phyloP scores from a whole-genome alignment of 64 coral and sea anemone species.

The Actinia equina region DNA sequence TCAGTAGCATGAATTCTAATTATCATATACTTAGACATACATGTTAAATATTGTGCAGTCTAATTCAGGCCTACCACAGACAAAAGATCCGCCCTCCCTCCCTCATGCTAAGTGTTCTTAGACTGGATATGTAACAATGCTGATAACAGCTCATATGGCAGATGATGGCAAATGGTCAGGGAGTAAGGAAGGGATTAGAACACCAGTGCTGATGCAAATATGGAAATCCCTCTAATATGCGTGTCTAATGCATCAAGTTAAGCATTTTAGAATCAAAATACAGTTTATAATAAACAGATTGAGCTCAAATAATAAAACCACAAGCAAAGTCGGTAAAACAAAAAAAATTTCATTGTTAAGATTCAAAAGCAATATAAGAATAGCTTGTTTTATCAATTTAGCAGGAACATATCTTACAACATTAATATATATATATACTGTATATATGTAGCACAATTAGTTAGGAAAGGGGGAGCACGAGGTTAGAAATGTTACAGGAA shows the following conservation, averaged over 20 bases:
- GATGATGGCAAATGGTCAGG: conserved; percentile 11
- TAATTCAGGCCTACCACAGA: background rate
- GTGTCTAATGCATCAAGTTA: background rate
- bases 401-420: background rate
- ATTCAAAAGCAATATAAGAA: background rate
- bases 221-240: background rate
- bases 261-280: background rate
- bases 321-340: background rate
- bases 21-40: no score
- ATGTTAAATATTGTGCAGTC: background rate
- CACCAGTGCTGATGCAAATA: background rate
- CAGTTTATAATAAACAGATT: background rate
- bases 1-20: no score
- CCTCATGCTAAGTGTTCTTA: background rate
- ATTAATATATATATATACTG: background rate
- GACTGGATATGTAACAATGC: background rate
- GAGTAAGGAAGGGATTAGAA: background rate
- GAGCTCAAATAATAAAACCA: background rate
- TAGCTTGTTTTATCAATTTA: background rate
- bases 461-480: background rate
- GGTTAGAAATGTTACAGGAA: background rate
- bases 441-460: background rate
- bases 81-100: background rate
- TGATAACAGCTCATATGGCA: background rate
- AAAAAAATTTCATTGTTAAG: background rate